A percentile compares a stretch with the other conserved stretches of the same genome.
Evolutionary conservation across 1,140 invertebrate species (phyloP).

Genomic region (Brachionus rotundiformis): DNA sequence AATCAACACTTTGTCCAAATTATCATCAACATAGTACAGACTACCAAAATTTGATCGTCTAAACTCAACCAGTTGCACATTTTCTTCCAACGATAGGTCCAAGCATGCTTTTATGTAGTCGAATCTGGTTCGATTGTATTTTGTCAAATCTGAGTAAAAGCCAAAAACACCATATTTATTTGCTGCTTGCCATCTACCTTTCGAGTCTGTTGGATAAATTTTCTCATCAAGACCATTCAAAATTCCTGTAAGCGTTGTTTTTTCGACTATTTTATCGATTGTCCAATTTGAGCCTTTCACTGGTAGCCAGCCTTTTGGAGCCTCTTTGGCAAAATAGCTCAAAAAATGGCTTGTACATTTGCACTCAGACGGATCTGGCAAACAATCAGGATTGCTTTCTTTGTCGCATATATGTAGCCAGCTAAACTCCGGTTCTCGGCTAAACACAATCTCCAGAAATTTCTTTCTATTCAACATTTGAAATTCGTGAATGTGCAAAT

Average conservation of each 20-base stretch:
- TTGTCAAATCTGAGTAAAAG: background rate
- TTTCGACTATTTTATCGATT: slow-evolving; percentile 12
- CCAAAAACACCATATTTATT: background rate
- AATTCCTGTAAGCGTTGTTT: slow-evolving; percentile 20
- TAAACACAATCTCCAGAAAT: slow-evolving; percentile 31
- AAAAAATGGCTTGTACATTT: background rate
- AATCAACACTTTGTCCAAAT: background rate
- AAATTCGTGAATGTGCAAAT: slow-evolving; percentile 45
- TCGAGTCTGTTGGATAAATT: slow-evolving; percentile 41
- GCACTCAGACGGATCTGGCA: background rate
- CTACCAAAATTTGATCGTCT: slow-evolving; percentile 6
- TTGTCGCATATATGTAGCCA: slow-evolving; percentile 50
- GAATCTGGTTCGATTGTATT: slow-evolving; percentile 31
- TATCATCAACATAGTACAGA: slow-evolving; percentile 14
- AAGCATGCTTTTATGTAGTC: slow-evolving; percentile 21
- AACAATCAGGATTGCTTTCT: background rate
- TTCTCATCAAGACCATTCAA: slow-evolving; percentile 12
- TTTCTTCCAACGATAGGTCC: slow-evolving; percentile 23
- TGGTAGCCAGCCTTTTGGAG: background rate
- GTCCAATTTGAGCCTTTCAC: slow-evolving; percentile 50
- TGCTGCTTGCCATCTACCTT: slow-evolving; percentile 13
- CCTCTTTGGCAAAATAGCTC: slow-evolving; percentile 31
- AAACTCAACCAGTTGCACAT: slow-evolving; percentile 47
- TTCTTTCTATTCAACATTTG: slow-evolving; percentile 31
- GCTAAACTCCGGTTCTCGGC: background rate